Evolutionary conservation across 2,797 vertebrate genomes (phyloP), one percentile per base, ranked within the genome.

Genomic region (Limnodromus scolopaceus): DNA sequence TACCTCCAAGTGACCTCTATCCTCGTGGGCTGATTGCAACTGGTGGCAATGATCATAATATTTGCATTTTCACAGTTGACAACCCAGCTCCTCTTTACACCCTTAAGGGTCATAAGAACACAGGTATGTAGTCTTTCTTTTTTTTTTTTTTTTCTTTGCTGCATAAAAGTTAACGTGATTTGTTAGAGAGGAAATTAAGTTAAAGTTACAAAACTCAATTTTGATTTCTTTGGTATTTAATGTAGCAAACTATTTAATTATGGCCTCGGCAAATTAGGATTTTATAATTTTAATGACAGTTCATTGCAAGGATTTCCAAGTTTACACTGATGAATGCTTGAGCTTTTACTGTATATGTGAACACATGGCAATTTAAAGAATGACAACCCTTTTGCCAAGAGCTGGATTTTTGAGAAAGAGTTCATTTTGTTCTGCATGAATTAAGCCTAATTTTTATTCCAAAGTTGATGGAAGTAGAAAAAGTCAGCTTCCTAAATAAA

Each of bases 31-130:
- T 99, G 70, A 98, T 99, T 71, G 99, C 99, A 87, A 99, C 99
- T 9, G 99, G 99, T 71, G 99, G 99, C 91, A 99, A 99, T 87
- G 99, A 99, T 96, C 98, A 99, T 91, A 99, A 99, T 97, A 99
- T 99, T 95, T 99, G 99, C 95, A 97, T 99, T 94, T 99, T 99
- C 96, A 98, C 99, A 57, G 75, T 99, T 98, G 99, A 99, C 82
- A 98, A 81, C 83, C 79, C 99, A 51, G 96, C 98, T 92, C 99
- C 99, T 18, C 96, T 99, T n/a, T 99, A 99, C 84, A 87, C 97
- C 55, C 98, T 99, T 64, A 98, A 98, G 92, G 99, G 99, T 87
- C 99, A 99, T 97, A 99, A 99, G 98, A 99, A 99, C 93, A 99
- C 99, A 97, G 99, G 99, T 99, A 97, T 88, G 98, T 96, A 68